These are phyloP conservation scores for Leucophenga maculata DNA, from an alignment of 2,888 invertebrate species.

Conservation along the genomic window DNA sequence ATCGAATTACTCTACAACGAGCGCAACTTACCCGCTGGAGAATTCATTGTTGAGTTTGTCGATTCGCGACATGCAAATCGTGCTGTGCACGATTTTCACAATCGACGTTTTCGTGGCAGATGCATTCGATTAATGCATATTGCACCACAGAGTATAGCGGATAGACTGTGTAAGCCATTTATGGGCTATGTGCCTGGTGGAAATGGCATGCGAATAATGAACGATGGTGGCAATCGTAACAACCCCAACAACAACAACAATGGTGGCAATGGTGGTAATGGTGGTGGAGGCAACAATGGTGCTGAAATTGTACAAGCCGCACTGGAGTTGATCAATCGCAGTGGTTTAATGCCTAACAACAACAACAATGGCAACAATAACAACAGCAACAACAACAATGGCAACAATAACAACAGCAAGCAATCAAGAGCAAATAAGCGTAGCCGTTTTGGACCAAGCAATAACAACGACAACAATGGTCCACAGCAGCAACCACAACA, in stretches of 20 bases:
- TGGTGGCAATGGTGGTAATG: constrained; percentile 49
- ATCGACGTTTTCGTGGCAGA: constrained; percentile 73
- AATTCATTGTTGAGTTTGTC: constrained; percentile 90
- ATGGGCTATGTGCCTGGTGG: constrained; percentile 66
- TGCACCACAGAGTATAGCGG: constrained; percentile 77
- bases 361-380: not conserved
- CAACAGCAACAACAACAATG: not conserved
- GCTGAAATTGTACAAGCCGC: constrained; percentile 8
- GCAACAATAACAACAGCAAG: not conserved
- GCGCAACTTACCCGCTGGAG: constrained; percentile 82
- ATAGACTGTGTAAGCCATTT: constrained; percentile 67
- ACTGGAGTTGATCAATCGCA: constrained; percentile 11
- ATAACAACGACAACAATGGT: constrained; percentile 16
- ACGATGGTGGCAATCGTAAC: constrained; percentile 26
- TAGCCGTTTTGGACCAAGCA: constrained; percentile 25
- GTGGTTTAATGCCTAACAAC: not conserved
- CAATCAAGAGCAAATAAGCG: not conserved
- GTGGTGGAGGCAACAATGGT: constrained; percentile 11
- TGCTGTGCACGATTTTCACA: constrained; percentile 62
- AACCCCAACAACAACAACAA: constrained; percentile 33
- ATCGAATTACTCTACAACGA: constrained; percentile 85
- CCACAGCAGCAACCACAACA: constrained; percentile 8
- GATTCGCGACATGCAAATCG: constrained; percentile 79
- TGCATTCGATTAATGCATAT: constrained; percentile 71
- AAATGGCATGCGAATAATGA: constrained; percentile 37